A percentile compares a stretch with the other conserved stretches of the same genome.
These are phyloP conservation scores for Heteractis magnifica DNA, from an alignment of 92 coral and sea anemone species.

Conservation along the genomic window DNA sequence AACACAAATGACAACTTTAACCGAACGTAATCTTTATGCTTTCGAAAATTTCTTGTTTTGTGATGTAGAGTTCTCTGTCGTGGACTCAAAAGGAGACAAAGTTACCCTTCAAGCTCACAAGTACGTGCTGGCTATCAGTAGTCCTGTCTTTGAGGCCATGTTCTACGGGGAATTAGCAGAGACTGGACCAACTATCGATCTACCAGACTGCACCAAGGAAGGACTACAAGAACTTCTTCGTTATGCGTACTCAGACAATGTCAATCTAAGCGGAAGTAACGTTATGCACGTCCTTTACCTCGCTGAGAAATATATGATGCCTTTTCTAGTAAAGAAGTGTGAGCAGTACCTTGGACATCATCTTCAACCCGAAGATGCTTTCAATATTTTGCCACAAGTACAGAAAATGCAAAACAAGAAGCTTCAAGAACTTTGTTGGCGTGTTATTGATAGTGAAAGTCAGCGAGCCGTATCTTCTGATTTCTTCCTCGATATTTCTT, in stretches of 20 bases:
- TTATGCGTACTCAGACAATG: conserved; percentile 49
- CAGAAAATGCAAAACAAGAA: conserved; percentile 39
- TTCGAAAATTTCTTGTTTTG: conserved; percentile 39
- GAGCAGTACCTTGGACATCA: conserved; percentile 11
- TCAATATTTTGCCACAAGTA: conserved; percentile 42
- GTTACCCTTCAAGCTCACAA: too few species aligned
- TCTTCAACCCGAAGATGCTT: conserved; percentile 42
- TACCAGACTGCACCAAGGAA: too few species aligned
- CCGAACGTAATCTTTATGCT: conserved; percentile 20
- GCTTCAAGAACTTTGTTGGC: conserved; percentile 45
- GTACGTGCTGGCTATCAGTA: too few species aligned
- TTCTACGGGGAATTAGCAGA: too few species aligned
- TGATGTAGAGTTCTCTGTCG: too few species aligned
- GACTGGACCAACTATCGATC: too few species aligned
- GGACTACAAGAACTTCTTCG: conserved; percentile 50
- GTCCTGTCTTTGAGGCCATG: too few species aligned
- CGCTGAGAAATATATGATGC: conserved; percentile 61
- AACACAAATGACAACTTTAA: too few species aligned
- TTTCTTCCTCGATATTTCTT: conserved; percentile 28
- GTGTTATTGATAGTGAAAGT: conserved; percentile 31
- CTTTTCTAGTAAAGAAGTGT: conserved; percentile 41
- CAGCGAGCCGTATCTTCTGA: conserved; percentile 42
- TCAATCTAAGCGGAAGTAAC: conserved; percentile 13
- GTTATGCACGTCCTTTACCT: conserved; percentile 41
- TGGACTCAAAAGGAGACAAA: conserved; percentile 40